phyloP scores from a whole-genome alignment of 1,140 invertebrate species.

The Drosophila nasuta region DNA sequence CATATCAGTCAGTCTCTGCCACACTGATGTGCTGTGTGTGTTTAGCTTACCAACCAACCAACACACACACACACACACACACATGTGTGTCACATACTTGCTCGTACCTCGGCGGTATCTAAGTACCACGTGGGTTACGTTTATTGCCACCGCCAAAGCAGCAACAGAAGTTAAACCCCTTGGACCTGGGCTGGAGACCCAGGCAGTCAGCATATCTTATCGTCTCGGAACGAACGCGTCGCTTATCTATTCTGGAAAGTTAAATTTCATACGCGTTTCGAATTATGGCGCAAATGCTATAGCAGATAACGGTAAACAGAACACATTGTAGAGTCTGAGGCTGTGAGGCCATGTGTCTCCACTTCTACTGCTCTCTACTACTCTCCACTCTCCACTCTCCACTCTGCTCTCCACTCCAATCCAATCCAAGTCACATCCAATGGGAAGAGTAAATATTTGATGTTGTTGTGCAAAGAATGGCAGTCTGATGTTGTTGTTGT shows the following conservation, averaged over 20 bases:
- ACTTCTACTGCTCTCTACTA: too few species aligned
- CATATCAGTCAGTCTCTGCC: conserved; percentile 1
- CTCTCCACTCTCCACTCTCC: too few species aligned
- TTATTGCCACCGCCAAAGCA: conserved; percentile 11
- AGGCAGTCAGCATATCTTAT: conserved; percentile 65
- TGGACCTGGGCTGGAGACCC: background rate
- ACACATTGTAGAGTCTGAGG: conserved; percentile 23
- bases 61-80: too few species aligned
- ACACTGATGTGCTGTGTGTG: conserved; percentile 5
- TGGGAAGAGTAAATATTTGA: conserved; percentile 68
- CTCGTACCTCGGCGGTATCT: conserved; percentile 5
- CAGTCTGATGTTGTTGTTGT: conserved; percentile 53
- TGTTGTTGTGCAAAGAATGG: conserved; percentile 67
- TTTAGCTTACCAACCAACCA: background rate
- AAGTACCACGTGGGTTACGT: conserved; percentile 27
- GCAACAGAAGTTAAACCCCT: background rate
- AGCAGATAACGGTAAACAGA: conserved; percentile 59
- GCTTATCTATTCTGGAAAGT: conserved; percentile 67
- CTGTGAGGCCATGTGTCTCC: conserved; percentile 5
- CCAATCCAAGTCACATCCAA: background rate
- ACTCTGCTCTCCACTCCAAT: background rate
- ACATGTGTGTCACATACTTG: background rate
- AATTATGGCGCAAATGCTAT: conserved; percentile 66
- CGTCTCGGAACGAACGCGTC: conserved; percentile 30
- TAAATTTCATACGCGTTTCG: conserved; percentile 65